Evolutionary conservation across 2,113 vertebrate genomes (phyloP).

Genomic region (Takifugu bimaculatus): DNA sequence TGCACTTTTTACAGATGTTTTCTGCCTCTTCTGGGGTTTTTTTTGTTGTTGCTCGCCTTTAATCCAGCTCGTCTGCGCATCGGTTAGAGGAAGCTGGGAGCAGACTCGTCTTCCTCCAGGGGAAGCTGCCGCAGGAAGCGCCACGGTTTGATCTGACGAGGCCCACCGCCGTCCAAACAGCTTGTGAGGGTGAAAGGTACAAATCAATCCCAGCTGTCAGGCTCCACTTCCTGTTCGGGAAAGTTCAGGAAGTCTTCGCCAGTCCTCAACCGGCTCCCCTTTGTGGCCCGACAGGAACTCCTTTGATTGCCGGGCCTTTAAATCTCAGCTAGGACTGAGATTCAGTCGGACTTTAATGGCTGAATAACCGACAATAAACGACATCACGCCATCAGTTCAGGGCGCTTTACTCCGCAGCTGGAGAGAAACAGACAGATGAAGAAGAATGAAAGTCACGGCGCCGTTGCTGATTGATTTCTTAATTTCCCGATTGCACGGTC

Average conservation of each 20-base stretch:
- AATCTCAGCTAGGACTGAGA: too few species aligned
- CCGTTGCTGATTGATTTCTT: conserved; percentile 48
- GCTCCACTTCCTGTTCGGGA: background rate
- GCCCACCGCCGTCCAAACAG: conserved; percentile 1
- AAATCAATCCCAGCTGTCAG: conserved; percentile 22
- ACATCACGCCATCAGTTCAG: background rate
- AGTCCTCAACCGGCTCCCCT: background rate
- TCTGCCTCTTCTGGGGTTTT: background rate
- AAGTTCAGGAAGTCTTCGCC: conserved; percentile 6
- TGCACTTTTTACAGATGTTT: conserved; percentile 5
- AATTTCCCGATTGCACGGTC: conserved; percentile 45
- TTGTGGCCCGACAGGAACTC: background rate
- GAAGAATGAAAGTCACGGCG: conserved; percentile 11
- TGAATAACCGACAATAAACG: too few species aligned
- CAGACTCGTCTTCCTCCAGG: conserved; percentile 33
- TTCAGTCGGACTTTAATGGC: too few species aligned
- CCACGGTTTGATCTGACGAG: conserved; percentile 23
- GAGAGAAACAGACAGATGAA: conserved; percentile 38
- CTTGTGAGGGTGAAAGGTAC: conserved; percentile 12
- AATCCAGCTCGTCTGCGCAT: too few species aligned
- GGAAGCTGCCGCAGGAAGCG: conserved; percentile 8
- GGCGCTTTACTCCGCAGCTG: background rate
- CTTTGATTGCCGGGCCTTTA: background rate
- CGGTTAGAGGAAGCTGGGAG: too few species aligned
- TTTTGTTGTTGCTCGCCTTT: background rate